Conservation (phyloP, 1,140 invertebrate genomes). For the Schlechtendalia chinensis region DNA sequence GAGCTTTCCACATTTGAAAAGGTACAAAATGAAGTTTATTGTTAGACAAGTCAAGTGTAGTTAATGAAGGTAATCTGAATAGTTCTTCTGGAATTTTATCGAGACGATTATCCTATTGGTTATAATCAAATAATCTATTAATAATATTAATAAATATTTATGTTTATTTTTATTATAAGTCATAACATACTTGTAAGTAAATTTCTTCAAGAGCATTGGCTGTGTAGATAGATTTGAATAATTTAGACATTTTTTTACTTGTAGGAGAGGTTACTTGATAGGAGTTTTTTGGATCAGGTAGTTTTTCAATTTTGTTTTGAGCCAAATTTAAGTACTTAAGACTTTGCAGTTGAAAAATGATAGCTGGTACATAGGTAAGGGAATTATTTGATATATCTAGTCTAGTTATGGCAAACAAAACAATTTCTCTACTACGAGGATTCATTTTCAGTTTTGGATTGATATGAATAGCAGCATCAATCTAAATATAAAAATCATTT, state of each 20-base stretch:
- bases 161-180: conserved; percentile 6
- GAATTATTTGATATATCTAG: conserved; percentile 92
- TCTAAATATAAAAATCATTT: conserved; percentile 52
- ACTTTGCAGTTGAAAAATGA: conserved; percentile 80
- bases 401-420: conserved; percentile 85
- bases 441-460: conserved; percentile 78
- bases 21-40: conserved; percentile 89
- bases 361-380: conserved; percentile 74
- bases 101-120: conserved; percentile 75
- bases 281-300: conserved; percentile 61
- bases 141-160: background rate
- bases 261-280: conserved; percentile 49
- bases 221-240: conserved; percentile 59
- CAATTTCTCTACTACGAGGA: conserved; percentile 68
- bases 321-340: conserved; percentile 77
- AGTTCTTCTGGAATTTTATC: conserved; percentile 75
- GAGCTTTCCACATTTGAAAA: conserved; percentile 84
- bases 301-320: conserved; percentile 79
- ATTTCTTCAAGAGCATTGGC: conserved; percentile 84
- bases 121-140: too few relatives aligned
- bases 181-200: conserved; percentile 60
- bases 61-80: conserved; percentile 76
- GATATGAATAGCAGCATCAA: conserved; percentile 76
- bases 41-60: conserved; percentile 85
- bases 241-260: conserved; percentile 51